phyloP scores from a whole-genome alignment of 1,140 invertebrate species.

The Drosophila pectinifera region DNA sequence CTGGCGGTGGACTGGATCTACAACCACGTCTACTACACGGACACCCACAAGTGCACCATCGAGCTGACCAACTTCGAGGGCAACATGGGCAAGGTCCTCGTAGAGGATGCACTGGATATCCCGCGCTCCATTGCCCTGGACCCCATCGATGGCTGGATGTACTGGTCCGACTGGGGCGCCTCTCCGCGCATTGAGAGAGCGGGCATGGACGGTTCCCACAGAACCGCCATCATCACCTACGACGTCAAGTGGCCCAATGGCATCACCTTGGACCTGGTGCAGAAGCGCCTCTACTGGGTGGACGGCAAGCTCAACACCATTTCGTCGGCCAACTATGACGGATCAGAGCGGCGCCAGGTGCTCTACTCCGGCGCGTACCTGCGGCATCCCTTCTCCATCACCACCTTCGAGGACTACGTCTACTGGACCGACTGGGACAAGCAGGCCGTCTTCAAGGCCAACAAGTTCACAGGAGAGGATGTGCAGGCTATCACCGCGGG shows the following conservation, averaged over 20 bases:
- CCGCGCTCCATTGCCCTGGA: conserved; percentile 97
- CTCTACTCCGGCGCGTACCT: conserved; percentile 90
- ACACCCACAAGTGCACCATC: conserved; percentile 95
- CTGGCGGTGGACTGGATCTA: conserved; percentile 99
- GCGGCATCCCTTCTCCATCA: conserved; percentile 96
- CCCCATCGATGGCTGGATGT: conserved; percentile 98
- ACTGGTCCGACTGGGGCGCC: conserved; percentile 98
- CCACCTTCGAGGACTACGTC: conserved; percentile 96
- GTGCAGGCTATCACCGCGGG: conserved; percentile 90
- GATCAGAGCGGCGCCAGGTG: conserved; percentile 90
- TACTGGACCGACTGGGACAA: conserved; percentile 99
- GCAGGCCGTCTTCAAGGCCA: conserved; percentile 95
- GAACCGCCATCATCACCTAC: conserved; percentile 93
- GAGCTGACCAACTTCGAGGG: conserved; percentile 95
- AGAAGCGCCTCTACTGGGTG: conserved; percentile 95
- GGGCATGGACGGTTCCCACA: conserved; percentile 96
- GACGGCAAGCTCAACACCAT: conserved; percentile 97
- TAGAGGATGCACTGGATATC: conserved; percentile 94
- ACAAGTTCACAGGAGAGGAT: conserved; percentile 96
- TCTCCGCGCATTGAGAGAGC: conserved; percentile 96
- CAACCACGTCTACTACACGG: conserved; percentile 98
- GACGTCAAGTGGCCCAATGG: conserved; percentile 98
- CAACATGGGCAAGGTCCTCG: conserved; percentile 94
- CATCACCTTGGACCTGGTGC: conserved; percentile 94
- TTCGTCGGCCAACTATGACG: conserved; percentile 94